Conservation (phyloP, 37 sponge, comb jelly and placozoan genomes). For the Cladorhizidae sp. region DNA sequence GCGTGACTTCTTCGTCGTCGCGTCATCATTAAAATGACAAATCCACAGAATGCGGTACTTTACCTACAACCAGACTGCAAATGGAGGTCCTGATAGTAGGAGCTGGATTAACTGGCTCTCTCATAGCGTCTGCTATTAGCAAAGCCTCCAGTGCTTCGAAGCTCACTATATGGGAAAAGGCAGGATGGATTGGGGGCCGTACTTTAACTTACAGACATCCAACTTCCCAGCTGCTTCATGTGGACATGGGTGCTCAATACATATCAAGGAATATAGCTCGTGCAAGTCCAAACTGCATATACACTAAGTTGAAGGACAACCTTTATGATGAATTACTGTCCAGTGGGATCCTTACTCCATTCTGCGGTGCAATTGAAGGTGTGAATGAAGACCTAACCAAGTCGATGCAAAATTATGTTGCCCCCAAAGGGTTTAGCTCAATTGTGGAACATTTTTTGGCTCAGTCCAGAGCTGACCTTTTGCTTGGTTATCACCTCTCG, state of each 20-base stretch:
- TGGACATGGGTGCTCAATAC: conserved; percentile 80
- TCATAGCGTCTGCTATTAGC: conserved; percentile 39
- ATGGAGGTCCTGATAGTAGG: conserved; percentile 59
- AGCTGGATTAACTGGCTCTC: conserved; percentile 52
- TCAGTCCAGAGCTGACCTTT: conserved; percentile 9
- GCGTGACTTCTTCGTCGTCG: too few relatives aligned
- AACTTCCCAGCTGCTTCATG: conserved; percentile 19
- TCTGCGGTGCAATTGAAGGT: conserved; percentile 50
- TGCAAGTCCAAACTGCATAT: neutral
- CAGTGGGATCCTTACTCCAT: conserved; percentile 14
- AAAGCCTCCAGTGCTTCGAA: neutral
- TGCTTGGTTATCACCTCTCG: neutral
- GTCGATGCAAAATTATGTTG: conserved; percentile 18
- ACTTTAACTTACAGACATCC: conserved; percentile 45
- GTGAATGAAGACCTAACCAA: neutral
- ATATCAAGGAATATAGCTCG: neutral
- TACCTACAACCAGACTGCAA: too few relatives aligned
- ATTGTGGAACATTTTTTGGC: conserved; percentile 51
- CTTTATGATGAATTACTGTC: conserved; percentile 28
- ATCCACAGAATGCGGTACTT: too few relatives aligned
- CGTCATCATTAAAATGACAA: too few relatives aligned
- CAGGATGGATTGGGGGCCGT: conserved; percentile 55
- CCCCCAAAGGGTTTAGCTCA: conserved; percentile 46
- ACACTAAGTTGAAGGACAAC: conserved; percentile 15
- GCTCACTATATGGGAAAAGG: conserved; percentile 67